These are phyloP conservation scores for Stegodyphus dumicola DNA, from an alignment of 1,140 invertebrate species.

Conservation along the genomic window DNA sequence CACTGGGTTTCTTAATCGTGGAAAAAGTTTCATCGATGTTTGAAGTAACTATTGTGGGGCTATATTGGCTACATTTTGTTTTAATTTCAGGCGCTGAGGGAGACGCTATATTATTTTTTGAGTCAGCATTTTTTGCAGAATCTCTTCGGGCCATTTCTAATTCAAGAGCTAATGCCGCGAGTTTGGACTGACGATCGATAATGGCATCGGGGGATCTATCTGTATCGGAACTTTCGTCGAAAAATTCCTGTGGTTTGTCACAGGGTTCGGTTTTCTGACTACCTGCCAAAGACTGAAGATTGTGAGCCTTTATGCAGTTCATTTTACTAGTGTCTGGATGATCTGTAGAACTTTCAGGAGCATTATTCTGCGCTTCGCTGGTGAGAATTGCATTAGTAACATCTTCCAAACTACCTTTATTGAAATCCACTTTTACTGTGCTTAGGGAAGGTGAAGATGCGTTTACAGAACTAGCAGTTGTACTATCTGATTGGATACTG, in stretches of 20 bases:
- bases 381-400: too few relatives aligned
- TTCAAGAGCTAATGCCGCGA: constrained; percentile 54
- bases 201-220: constrained; percentile 21
- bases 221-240: not conserved
- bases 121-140: constrained; percentile 56
- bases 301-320: too few relatives aligned
- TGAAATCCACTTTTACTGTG: too few relatives aligned
- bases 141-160: constrained; percentile 43
- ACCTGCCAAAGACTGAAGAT: too few relatives aligned
- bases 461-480: too few relatives aligned
- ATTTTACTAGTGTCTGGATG: too few relatives aligned
- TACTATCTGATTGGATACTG: too few relatives aligned
- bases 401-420: too few relatives aligned
- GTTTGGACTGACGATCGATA: constrained; percentile 63
- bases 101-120: constrained; percentile 55
- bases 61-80: not conserved
- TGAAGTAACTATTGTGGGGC: not conserved
- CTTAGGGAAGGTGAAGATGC: too few relatives aligned
- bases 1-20: constrained; percentile 4
- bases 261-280: too few relatives aligned
- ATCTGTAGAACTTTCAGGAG: too few relatives aligned
- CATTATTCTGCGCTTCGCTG: too few relatives aligned
- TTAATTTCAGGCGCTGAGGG: not conserved
- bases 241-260: not conserved
- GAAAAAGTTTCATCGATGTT: constrained; percentile 7